Conservation (phyloP, 2,113 vertebrate species). For the Pseudorasbora parva region DNA sequence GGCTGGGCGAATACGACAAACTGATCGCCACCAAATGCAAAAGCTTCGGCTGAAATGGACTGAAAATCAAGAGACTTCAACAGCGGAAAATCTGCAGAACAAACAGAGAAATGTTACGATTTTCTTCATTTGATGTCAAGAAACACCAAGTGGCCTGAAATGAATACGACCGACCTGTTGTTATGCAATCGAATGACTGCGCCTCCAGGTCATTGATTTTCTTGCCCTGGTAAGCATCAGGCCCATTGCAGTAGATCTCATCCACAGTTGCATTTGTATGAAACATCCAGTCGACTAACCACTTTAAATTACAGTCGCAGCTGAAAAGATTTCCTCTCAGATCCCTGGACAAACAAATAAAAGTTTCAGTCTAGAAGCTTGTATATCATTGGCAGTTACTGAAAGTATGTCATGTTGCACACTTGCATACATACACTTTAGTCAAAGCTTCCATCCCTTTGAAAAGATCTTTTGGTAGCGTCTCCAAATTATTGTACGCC, state of each 20-base stretch:
- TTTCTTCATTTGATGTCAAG: too few relatives aligned
- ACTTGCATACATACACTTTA: constrained; percentile 88
- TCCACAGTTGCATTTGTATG: constrained; percentile 95
- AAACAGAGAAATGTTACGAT: not conserved
- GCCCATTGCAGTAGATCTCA: constrained; percentile 90
- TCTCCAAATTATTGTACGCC: constrained; percentile 96
- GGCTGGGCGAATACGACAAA: constrained; percentile 96
- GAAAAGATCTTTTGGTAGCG: constrained; percentile 96
- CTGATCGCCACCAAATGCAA: constrained; percentile 88
- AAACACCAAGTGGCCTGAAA: not conserved
- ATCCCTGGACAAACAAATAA: constrained; percentile 77
- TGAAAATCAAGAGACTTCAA: constrained; percentile 95
- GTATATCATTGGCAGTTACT: not conserved
- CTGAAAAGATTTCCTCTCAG: constrained; percentile 93
- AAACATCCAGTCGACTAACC: constrained; percentile 96
- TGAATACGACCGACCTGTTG: constrained; percentile 81
- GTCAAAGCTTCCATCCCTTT: constrained; percentile 97
- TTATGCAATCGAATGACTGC: constrained; percentile 94
- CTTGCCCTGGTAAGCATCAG: constrained; percentile 85
- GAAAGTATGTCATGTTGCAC: not conserved
- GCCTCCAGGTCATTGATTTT: constrained; percentile 91
- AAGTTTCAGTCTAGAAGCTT: not conserved
- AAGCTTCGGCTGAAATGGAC: constrained; percentile 93
- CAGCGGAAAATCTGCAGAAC: constrained; percentile 87
- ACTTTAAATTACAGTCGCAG: constrained; percentile 97